Evolutionary conservation across 1,140 invertebrate genomes (phyloP), one percentile per base, ranked within the genome.

Genomic region (Caerostris extrusa): DNA sequence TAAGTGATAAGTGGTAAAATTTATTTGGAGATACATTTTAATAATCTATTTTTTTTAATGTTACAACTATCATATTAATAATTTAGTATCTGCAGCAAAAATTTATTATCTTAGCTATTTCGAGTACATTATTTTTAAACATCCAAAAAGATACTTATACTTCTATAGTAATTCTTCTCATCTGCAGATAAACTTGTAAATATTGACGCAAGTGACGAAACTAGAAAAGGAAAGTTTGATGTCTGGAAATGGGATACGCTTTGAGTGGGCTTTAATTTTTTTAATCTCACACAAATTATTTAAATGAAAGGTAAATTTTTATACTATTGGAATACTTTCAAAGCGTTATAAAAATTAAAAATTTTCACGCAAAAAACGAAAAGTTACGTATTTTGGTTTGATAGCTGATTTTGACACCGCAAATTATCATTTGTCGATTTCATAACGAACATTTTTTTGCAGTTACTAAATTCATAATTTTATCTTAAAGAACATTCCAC

Each of bases 141-240:
- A 14, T 58, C 8, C 3, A 10, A 85, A 57, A 58, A 57, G 3
- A 53, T 17, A 88, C 61, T 64, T 88, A 10, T 56, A 92, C 90
- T 92, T 56, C 60, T 58, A 60, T 83, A 53, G 64, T 12, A 64
- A 6, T 8, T 56, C 60, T 34, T 71, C 53, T 77, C 53, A 57
- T 85, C 90, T 92, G 90, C 90, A 86, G 81, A 92, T 92, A 61
- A 34, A 67, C 58, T n/a, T 14, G 88, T 90, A 90, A 90, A 90
- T 90, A 90, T 90, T 90, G 88, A 90, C 88, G 88, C 67, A 90
- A 90, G 17, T 55, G 61, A 90, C 50, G 88, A 71, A 77, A 55
- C 88, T 58, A 90, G 60, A 61, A 87, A 56, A 85, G 83, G 17
- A 58, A 60, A 19, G 83, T 85, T 85, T n/a, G 6, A 5, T 53